Base-by-base conservation (phyloP, 2,797 vertebrate genomes). In the Dermochelys coriacea region DNA sequence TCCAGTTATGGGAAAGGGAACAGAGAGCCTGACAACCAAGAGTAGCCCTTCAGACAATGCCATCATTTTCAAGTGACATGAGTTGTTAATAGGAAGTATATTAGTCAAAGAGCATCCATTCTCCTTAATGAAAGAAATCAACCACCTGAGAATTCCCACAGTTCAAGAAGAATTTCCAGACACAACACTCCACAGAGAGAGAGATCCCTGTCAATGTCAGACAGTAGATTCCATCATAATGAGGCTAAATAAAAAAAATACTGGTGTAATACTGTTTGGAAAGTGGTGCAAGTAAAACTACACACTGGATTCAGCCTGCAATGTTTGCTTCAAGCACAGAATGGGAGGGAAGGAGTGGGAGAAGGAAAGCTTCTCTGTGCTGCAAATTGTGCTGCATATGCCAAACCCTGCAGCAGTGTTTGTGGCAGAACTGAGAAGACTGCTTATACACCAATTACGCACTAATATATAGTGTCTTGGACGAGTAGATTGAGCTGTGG, bases 201-300 rank as follows among this genome's bases (percentile, higher is more conserved):
- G 10, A 68, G 12, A 45, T 31, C 75, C 75, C 85, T 9, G 5
- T 54, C 51, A 37, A 5, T 2, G 45, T 85, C 80, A 84, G 29
- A 31, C 75, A 37, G 0, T 0, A 85, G 78, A 82, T 31, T 78
- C n/a, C 41, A 87, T 81, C 6, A 2, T 0, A 59, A 49, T 25
- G 50, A 75, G 49, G 49, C 37, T 92, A 18, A 10, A 27, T 27
- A 41, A 57, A 41, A n/a, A 5, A 49, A 3, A 51, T 51, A 57
- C 80, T 94, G 75, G 10, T 90, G 16, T 90, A 93, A 27, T 57
- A 45, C 59, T 92, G 61, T 78, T 91, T 77, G n/a, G 80, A 79
- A 85, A 52, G 23, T 75, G 80, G 54, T 21, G 52, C 52, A 52
- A 21, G 52, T 21, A 52, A 52, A 52, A 52, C 52, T 52, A 77